Conservation (phyloP, 2,888 invertebrate species). For the Eustalomyia histrio region DNA sequence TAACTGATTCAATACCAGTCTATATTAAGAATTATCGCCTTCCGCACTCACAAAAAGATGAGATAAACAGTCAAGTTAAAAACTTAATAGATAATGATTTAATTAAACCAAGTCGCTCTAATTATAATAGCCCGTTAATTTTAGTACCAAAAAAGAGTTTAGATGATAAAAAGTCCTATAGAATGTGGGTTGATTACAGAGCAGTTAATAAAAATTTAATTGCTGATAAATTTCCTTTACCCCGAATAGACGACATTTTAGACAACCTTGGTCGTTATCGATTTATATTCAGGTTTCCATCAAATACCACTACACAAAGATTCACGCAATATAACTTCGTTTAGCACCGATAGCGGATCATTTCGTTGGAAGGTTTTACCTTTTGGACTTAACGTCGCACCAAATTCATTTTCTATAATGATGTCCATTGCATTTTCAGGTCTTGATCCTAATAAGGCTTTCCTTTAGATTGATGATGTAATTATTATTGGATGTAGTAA, state of each 20-base stretch:
- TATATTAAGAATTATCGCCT: slow-evolving; percentile 37
- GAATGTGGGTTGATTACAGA: slow-evolving; percentile 33
- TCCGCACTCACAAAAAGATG: slow-evolving; percentile 31
- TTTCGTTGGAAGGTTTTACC: slow-evolving; percentile 31
- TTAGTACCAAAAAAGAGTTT: too few relatives aligned
- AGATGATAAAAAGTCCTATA: slow-evolving; percentile 2
- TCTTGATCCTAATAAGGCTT: slow-evolving; percentile 7
- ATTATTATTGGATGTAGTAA: slow-evolving; percentile 33
- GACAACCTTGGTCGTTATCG: slow-evolving; percentile 16
- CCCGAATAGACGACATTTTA: too few relatives aligned
- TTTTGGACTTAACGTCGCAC: slow-evolving; percentile 14
- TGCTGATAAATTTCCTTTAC: slow-evolving; percentile 3
- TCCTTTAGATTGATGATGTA: slow-evolving; percentile 15
- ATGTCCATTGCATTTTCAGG: slow-evolving; percentile 10
- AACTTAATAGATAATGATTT: slow-evolving; percentile 27
- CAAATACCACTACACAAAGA: slow-evolving; percentile 24
- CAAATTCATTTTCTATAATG: not conserved
- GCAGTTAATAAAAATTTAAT: slow-evolving; percentile 32
- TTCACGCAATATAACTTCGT: slow-evolving; percentile 1
- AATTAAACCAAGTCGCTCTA: slow-evolving; percentile 32
- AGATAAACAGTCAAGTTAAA: slow-evolving; percentile 29
- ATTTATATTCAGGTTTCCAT: slow-evolving; percentile 29
- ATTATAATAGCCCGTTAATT: slow-evolving; percentile 14
- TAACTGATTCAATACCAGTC: slow-evolving; percentile 6
- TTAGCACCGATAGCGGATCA: slow-evolving; percentile 20